Percentiles rank a stretch among this genome's conserved stretches.
phyloP scores from a whole-genome alignment of 2,797 vertebrate genomes.

The Lindbergichthys nudifrons region DNA sequence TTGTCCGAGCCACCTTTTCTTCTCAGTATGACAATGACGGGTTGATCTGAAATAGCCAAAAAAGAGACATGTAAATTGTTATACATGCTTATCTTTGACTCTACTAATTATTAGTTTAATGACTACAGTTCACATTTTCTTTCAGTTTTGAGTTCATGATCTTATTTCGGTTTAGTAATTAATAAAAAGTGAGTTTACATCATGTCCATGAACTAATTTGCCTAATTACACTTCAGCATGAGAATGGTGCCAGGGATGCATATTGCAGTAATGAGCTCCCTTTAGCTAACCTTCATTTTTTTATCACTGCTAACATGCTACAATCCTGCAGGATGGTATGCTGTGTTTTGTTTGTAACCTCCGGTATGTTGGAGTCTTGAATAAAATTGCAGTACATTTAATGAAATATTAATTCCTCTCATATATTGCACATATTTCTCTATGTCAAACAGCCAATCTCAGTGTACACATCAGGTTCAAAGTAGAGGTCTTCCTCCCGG shows the following conservation, averaged over 20 bases:
- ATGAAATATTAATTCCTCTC: neutral
- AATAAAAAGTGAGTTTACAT: neutral
- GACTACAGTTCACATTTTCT: neutral
- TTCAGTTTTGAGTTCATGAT: too few relatives aligned
- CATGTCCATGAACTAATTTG: neutral
- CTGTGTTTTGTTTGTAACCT: neutral
- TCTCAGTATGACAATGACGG: neutral
- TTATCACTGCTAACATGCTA: too few relatives aligned
- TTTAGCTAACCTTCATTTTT: neutral
- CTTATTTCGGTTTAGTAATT: neutral
- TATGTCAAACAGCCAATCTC: neutral
- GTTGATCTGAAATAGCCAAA: neutral
- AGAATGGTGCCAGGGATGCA: neutral
- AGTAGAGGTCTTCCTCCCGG: neutral
- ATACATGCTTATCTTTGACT: neutral
- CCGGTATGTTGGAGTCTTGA: too few relatives aligned
- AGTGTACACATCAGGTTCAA: neutral
- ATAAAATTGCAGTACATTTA: neutral
- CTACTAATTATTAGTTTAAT: neutral
- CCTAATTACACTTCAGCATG: neutral
- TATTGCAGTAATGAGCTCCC: neutral
- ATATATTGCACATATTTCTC: neutral
- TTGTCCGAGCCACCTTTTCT: conserved; percentile 10
- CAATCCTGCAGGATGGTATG: neutral
- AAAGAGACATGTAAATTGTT: neutral